Conservation (phyloP, 2,113 vertebrate species). For the Pseudorhombus dupliciocellatus region DNA sequence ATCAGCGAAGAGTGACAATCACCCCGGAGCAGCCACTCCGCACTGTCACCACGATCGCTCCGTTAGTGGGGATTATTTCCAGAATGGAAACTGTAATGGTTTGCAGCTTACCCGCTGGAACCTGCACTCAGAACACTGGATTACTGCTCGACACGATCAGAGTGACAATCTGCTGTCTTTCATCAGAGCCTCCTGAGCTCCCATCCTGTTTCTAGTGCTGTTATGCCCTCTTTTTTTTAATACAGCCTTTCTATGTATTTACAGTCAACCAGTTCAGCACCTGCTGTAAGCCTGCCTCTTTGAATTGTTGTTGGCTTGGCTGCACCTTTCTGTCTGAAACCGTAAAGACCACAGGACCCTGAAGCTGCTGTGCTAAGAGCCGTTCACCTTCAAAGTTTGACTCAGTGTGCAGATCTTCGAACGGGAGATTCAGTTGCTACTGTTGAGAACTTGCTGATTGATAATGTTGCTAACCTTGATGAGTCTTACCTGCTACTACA, state of each 20-base stretch:
- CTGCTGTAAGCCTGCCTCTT: background rate
- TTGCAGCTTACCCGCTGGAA: constrained; percentile 40
- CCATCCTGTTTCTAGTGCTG: background rate
- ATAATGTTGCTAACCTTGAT: too few species aligned
- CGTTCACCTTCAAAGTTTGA: background rate
- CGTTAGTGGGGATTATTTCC: constrained; percentile 34
- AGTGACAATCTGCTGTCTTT: background rate
- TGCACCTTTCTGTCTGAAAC: background rate
- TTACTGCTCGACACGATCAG: constrained; percentile 9
- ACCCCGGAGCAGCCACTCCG: constrained; percentile 47
- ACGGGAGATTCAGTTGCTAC: too few species aligned
- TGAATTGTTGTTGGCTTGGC: background rate
- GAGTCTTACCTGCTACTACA: too few species aligned
- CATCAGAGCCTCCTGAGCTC: background rate
- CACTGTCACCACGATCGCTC: constrained; percentile 30
- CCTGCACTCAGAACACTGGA: constrained; percentile 22
- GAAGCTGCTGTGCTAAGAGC: background rate
- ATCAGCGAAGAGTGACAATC: constrained; percentile 70
- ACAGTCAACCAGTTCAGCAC: background rate
- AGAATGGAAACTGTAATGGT: constrained; percentile 45
- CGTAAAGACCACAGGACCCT: background rate
- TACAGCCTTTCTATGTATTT: background rate
- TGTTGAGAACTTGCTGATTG: too few species aligned
- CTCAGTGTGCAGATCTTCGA: background rate
- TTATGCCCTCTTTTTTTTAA: background rate